Evolutionary conservation across 2,797 vertebrate genomes (phyloP).

Genomic region (Taenioides sp.): DNA sequence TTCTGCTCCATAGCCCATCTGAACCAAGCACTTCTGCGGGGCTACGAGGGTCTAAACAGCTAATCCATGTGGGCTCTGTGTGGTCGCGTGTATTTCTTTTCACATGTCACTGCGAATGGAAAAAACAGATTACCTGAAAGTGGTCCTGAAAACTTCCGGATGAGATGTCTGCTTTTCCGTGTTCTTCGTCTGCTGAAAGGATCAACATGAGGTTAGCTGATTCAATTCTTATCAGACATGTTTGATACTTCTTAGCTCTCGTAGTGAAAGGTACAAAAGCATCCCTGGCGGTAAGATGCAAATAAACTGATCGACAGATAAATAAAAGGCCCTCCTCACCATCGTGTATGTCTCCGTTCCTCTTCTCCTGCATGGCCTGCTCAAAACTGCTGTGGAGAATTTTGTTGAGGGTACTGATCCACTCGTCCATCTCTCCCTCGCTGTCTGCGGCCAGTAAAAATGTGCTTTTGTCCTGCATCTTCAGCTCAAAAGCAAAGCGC

Average conservation of each 20-base stretch:
- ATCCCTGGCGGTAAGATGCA: constrained; percentile 16
- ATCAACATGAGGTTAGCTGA: constrained; percentile 44
- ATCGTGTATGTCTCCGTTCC: constrained; percentile 90
- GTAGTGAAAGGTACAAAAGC: constrained; percentile 4
- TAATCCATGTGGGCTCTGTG: constrained; percentile 4
- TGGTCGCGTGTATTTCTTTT: constrained; percentile 8
- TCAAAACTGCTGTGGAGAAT: constrained; percentile 97
- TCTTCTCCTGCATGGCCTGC: constrained; percentile 94
- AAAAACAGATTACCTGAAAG: constrained; percentile 80
- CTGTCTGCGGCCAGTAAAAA: constrained; percentile 94
- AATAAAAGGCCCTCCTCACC: constrained; percentile 67
- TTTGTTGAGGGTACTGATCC: constrained; percentile 92
- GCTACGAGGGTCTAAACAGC: neutral
- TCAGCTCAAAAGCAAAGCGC: constrained; percentile 95
- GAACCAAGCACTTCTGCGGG: constrained; percentile 6
- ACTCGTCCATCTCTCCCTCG: constrained; percentile 96
- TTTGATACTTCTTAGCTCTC: constrained; percentile 7
- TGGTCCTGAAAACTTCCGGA: constrained; percentile 87
- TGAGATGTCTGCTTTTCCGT: constrained; percentile 86
- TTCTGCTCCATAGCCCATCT: constrained; percentile 9
- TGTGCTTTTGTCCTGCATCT: constrained; percentile 99
- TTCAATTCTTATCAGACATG: constrained; percentile 18
- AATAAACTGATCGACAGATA: neutral
- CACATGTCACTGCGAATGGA: constrained; percentile 7
- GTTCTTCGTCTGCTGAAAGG: constrained; percentile 88